Evolutionary conservation across 2,888 invertebrate species (phyloP), one percentile per base, ranked within the genome.

Genomic region (Metalampra italica): DNA sequence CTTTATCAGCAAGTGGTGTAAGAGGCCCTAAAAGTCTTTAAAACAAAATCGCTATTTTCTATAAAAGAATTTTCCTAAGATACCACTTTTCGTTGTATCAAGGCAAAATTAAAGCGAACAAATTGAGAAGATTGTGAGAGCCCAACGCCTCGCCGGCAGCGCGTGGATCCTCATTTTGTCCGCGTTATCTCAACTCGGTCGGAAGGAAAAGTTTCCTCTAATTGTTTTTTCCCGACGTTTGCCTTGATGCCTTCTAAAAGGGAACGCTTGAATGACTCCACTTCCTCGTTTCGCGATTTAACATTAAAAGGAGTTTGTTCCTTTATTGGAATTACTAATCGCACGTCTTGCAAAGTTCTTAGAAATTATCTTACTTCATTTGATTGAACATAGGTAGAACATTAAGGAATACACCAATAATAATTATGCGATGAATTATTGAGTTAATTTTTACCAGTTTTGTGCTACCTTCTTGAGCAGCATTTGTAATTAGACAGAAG

Each of bases 151-250:
- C 34, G 39, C 48, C 36, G 43, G 38, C 47, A 41, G 15, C 43
- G 34, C 50, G 15, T 34, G 45, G 45, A 45, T 7, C 50, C 50
- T 46, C 52, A 7, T 39, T 49, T 46, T 44, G 32, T 36, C 43
- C 49, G 41, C 22, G 48, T 54, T 56, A 51, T 53, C 46, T 46
- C 42, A 40, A 50, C 47, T 45, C 46, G 46, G 55, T 47, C 50
- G 45, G 57, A 49, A 43, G 48, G 50, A 41, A 60, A 72, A 68
- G 58, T 71, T 67, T 54, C 48, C 59, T 60, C 67, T 74, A 72
- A 75, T 74, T 75, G 71, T 74, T 75, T 77, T 68, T 66, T 62
- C 62, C 57, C 59, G 58, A 64, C 63, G 57, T 64, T 66, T 65
- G 68, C 59, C 62, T 63, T 64, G 68, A 64, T 64, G 60, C 62